These are phyloP conservation scores for Buathra laborator DNA, from an alignment of 2,888 invertebrate species.

Conservation along the genomic window DNA sequence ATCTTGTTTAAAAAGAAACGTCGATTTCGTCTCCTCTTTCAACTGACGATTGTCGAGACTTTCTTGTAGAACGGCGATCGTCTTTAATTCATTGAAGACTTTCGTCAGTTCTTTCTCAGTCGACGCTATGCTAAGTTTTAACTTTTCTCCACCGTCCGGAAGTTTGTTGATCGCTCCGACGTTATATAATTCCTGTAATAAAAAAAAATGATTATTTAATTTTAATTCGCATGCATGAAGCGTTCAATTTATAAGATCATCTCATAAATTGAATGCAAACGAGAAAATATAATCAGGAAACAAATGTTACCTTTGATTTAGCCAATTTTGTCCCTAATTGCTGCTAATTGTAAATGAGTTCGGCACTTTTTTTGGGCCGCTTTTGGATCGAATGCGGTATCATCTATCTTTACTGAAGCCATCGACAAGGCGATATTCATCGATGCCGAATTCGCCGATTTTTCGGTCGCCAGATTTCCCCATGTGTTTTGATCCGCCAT, in stretches of 20 bases:
- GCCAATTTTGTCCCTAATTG: constrained; percentile 71
- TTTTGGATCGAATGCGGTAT: constrained; percentile 73
- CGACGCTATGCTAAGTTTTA: no score
- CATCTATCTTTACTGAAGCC: constrained; percentile 72
- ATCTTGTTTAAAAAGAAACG: constrained; percentile 37
- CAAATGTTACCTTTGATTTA: no score
- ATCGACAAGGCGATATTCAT: constrained; percentile 62
- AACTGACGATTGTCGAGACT: neutral
- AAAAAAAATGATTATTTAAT: no score
- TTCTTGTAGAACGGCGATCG: constrained; percentile 42
- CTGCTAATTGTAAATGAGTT: constrained; percentile 71
- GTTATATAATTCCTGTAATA: no score
- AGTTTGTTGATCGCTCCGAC: no score
- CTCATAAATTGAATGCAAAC: no score
- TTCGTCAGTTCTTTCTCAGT: constrained; percentile 85
- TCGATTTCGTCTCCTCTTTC: neutral
- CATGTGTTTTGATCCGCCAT: neutral
- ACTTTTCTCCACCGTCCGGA: no score
- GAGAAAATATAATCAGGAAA: no score
- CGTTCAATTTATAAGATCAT: no score
- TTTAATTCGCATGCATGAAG: no score
- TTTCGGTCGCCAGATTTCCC: neutral
- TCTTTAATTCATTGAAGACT: constrained; percentile 85
- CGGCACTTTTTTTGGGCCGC: constrained; percentile 75
- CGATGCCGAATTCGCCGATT: neutral